phyloP scores from a whole-genome alignment of 2,113 vertebrate species.

The Lathamus discolor region DNA sequence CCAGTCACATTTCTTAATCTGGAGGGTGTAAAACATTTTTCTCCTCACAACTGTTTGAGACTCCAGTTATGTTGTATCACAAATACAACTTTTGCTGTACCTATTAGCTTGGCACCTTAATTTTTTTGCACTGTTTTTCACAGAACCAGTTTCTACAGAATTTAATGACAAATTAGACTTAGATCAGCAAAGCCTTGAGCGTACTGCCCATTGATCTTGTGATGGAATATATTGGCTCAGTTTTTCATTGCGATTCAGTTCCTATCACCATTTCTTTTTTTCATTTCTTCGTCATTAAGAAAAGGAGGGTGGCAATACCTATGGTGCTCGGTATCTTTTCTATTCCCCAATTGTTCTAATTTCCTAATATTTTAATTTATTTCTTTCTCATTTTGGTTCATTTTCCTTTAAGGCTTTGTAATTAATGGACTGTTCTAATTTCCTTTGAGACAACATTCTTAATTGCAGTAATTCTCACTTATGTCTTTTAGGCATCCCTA shows the following conservation, averaged over 20 bases:
- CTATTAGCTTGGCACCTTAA: neutral
- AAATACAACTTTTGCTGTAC: neutral
- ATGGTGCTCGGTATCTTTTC: neutral
- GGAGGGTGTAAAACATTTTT: neutral
- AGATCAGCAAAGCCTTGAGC: neutral
- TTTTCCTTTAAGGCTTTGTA: conserved; percentile 74
- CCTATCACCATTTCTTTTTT: neutral
- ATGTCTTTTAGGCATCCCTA: conserved; percentile 69
- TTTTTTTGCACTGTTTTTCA: neutral
- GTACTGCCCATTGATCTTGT: neutral
- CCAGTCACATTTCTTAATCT: neutral
- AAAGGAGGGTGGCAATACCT: neutral
- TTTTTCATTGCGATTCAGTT: neutral
- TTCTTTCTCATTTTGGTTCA: conserved; percentile 42
- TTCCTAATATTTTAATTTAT: conserved; percentile 66
- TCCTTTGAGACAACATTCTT: conserved; percentile 73
- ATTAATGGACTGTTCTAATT: conserved; percentile 76
- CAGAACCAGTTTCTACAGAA: neutral
- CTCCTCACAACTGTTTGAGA: neutral
- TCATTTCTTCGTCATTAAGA: neutral
- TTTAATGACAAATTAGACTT: neutral
- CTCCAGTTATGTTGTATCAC: neutral
- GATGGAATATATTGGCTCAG: neutral
- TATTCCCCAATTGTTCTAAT: conserved; percentile 5
- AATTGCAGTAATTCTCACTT: conserved; percentile 77